Evolutionary conservation across 2,797 vertebrate genomes (phyloP).

Genomic region (Falco berigora): DNA sequence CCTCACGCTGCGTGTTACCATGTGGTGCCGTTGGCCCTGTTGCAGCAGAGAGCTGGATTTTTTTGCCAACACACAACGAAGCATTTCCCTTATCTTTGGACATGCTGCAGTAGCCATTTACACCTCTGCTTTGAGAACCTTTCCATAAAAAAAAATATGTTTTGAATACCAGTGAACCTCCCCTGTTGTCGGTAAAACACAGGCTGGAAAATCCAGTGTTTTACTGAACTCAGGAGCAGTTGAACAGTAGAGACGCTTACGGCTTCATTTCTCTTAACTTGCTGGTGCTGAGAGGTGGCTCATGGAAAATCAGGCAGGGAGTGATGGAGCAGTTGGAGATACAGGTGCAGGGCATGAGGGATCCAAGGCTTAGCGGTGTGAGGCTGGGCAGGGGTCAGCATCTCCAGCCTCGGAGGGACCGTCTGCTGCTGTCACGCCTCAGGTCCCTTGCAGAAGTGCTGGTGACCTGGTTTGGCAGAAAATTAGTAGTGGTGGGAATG

Average conservation of each 20-base stretch:
- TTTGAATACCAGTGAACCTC: neutral
- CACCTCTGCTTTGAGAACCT: neutral
- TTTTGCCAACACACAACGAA: neutral
- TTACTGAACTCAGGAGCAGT: rapidly evolving
- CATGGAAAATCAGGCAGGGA: rapidly evolving
- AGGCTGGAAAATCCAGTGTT: neutral
- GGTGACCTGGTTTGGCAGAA: neutral
- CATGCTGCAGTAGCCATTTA: neutral
- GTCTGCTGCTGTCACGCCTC: neutral
- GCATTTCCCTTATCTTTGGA: neutral
- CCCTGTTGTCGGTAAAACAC: neutral
- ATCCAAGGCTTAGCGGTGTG: rapidly evolving
- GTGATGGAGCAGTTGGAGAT: neutral
- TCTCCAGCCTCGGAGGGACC: neutral
- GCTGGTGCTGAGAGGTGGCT: neutral
- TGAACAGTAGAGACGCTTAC: rapidly evolving
- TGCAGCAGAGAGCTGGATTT: neutral
- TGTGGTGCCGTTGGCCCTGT: neutral
- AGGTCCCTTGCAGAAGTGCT: neutral
- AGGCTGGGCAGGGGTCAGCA: neutral
- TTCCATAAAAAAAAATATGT: rapidly evolving
- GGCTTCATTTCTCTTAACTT: neutral
- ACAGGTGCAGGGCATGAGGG: rapidly evolving
- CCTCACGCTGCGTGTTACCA: neutral
- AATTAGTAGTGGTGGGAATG: neutral